Evolutionary conservation across 2,797 vertebrate genomes (phyloP), one percentile per base, ranked within the genome.

Genomic region (Liparis tanakae): DNA sequence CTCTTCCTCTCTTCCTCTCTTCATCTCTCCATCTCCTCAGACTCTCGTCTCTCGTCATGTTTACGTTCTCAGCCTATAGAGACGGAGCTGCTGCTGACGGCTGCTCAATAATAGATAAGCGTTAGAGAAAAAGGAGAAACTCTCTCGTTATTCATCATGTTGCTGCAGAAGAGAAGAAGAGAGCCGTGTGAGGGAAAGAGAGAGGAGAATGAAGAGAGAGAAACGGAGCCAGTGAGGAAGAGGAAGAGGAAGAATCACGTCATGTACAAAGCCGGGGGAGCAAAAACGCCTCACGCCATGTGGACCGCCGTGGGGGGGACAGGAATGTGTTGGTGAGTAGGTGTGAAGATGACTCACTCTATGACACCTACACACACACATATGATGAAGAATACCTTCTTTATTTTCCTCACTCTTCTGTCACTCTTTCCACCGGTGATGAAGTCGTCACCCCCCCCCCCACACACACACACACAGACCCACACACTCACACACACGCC

Each of bases 81-180:
- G 88, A 88, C 72, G 25, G 25, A 81, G 85, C 84, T 74, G 72
- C 87, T 87, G 77, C 88, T 65, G 85, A 81, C 84, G 84, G 83
- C 83, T 80, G 70, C 80, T 91, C 81, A 92, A 93, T 93, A 91
- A 93, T 91, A 83, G 84, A 93, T 91, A 78, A 84, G 41, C 20
- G 22, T 64, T 87, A 78, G 66, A 22, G 14, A 53, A 56, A 63
- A 55, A 59, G 41, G 2, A 30, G 25, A 30, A 30, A 30, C 25
- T 4, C 0, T 0, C 69, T 72, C 65, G 39, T 36, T 69, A 64
- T 76, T 84, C 82, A 85, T 75, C 41, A 13, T 71, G 79, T 12
- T 90, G 72, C 81, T 80, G 71, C 79, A 70, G 25, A 4, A 30
- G 83, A 76, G 80, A 84, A 70, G 25, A 4, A 30, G 83, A 76